Base-by-base conservation (phyloP, 2,888 invertebrate genomes). In the Trichogramma dendrolimi region DNA sequence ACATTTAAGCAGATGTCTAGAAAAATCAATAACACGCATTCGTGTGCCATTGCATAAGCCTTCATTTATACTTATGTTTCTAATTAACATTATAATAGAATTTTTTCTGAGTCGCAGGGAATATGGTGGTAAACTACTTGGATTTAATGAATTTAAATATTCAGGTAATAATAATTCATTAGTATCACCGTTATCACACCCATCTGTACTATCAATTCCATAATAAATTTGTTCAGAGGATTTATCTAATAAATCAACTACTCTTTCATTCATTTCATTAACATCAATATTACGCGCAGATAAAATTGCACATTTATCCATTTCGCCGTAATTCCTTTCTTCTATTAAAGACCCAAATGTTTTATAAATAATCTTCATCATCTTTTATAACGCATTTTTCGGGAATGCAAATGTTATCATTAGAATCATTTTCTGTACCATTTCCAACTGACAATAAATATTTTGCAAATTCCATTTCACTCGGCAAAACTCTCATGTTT, bases 401-500 rank as follows among this genome's bases (percentile, higher is more conserved):
- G 40, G 62, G 60, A 46, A 67, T 27, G 40, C 63, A 10, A 43
- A 60, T n/a, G 44, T 61, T 55, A 42, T 67, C 54, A 10, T n/a
- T 41, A 5, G 44, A 4, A 48, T 56, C 50, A 56, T 65, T 61
- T 42, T 61, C n/a, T 27, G 40, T 42, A 7, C 64, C 66, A 61
- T 66, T 38, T 4, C 66, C 60, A 5, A 66, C 48, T 3, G 59
- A 54, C 5, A 67, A n/a, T 46, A 63, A 48, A 58, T 65, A 70
- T 60, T 61, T 27, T 7, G 64, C 50, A 51, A 68, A 68, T 50
- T 67, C 61, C 6, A 53, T 56, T 65, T 69, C 66, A 40, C 63
- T 55, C 5, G 62, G 61, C 61, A 67, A 60, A 55, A 60, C 44
- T 51, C 63, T 51, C 65, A 69, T 68, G 48, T 68, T 68, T 62